A percentile compares a stretch with the other conserved stretches of the same genome.
Evolutionary conservation across 2,113 vertebrate species (phyloP).

Genomic region (Mormoops blainvillei): DNA sequence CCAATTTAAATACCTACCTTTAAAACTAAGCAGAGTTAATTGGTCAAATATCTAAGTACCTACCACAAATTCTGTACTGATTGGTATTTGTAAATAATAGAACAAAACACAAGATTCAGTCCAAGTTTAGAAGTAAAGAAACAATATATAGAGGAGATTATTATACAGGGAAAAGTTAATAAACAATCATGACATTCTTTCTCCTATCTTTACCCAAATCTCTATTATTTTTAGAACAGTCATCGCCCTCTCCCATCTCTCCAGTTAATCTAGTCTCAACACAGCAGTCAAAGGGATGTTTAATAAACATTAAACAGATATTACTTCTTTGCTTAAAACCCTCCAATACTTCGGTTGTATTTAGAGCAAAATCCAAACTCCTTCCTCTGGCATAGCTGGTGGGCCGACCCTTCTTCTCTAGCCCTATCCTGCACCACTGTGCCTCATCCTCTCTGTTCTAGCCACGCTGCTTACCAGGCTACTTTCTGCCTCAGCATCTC

Average conservation of each 20-base stretch:
- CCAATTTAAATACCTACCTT: not conserved
- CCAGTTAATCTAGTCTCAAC: not conserved
- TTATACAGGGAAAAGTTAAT: not conserved
- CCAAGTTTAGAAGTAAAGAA: not conserved
- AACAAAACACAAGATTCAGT: not conserved
- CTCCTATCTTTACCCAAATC: not conserved
- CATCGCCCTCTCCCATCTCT: not conserved
- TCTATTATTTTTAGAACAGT: not conserved
- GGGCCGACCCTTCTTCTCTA: not conserved
- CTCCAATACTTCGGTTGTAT: not conserved
- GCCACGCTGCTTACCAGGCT: not conserved
- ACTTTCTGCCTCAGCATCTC: not conserved
- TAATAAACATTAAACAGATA: not conserved
- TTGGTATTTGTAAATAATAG: slow-evolving; percentile 11
- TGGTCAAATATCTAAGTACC: not conserved
- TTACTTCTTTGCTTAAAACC: not conserved
- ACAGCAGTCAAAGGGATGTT: not conserved
- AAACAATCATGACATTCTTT: not conserved
- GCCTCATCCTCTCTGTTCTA: not conserved
- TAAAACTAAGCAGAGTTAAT: not conserved
- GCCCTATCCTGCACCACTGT: not conserved
- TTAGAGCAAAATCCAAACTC: not conserved
- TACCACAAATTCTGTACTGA: not conserved
- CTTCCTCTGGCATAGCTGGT: not conserved
- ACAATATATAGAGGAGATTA: not conserved